Percentiles rank a stretch among this genome's conserved stretches.
phyloP scores from a whole-genome alignment of 1,140 invertebrate species.

The Drosophila mojavensis region DNA sequence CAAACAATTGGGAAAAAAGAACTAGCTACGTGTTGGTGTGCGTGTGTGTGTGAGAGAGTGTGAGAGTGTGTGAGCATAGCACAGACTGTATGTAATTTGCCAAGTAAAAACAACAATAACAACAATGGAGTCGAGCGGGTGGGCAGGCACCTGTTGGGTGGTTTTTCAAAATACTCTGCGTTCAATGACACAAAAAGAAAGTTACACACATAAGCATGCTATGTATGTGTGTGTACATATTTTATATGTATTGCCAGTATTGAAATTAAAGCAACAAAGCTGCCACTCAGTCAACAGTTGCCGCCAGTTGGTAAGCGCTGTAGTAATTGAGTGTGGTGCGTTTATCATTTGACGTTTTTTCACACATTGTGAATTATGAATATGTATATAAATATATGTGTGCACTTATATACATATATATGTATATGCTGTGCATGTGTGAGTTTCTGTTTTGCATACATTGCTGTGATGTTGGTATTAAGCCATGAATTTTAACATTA shows the following conservation, averaged over 20 bases:
- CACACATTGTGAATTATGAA: slow-evolving; percentile 54
- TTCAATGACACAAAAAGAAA: slow-evolving; percentile 78
- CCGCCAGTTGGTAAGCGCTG: slow-evolving; percentile 35
- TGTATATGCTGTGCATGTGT: slow-evolving; percentile 37
- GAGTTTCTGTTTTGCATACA: slow-evolving; percentile 15
- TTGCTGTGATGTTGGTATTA: background rate
- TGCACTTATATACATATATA: slow-evolving; percentile 12
- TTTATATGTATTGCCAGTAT: slow-evolving; percentile 24
- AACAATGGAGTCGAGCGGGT: slow-evolving; percentile 43
- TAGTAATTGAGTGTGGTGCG: slow-evolving; percentile 38
- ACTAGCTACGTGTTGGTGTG: slow-evolving; percentile 13
- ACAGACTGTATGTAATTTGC: slow-evolving; percentile 70
- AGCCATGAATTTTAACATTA: background rate
- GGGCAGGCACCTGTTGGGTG: slow-evolving; percentile 62
- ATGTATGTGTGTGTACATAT: background rate
- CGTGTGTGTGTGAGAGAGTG: background rate
- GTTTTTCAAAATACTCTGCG: slow-evolving; percentile 55
- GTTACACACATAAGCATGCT: slow-evolving; percentile 44
- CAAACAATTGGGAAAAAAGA: slow-evolving; percentile 59
- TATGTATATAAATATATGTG: slow-evolving; percentile 18
- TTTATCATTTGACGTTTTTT: slow-evolving; percentile 72
- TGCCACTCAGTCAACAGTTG: slow-evolving; percentile 50
- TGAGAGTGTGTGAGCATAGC: slow-evolving; percentile 6
- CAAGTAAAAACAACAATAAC: slow-evolving; percentile 38
- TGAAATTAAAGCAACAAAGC: slow-evolving; percentile 49